Percentiles rank a stretch among this genome's conserved stretches.
These are phyloP conservation scores for Amblyornis subalaris DNA, from an alignment of 2,113 vertebrate species.

Conservation along the genomic window DNA sequence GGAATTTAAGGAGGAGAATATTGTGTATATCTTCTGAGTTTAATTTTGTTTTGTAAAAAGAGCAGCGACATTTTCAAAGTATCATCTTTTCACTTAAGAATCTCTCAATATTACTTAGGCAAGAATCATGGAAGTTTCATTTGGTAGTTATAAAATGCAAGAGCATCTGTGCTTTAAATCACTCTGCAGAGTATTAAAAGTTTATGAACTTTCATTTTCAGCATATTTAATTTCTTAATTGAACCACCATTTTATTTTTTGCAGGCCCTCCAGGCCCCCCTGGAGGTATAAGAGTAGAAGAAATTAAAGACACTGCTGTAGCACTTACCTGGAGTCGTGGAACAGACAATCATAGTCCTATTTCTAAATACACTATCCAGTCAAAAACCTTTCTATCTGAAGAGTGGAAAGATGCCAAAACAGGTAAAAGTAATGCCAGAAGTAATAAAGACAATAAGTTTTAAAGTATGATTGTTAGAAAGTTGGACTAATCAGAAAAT, in stretches of 20 bases:
- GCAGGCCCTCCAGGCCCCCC: constrained; percentile 94
- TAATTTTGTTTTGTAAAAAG: not conserved
- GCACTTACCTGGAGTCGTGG: constrained; percentile 91
- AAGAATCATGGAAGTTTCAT: not conserved
- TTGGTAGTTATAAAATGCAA: not conserved
- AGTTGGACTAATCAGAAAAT: not conserved
- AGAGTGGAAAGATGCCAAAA: constrained; percentile 88
- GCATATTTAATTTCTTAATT: not conserved
- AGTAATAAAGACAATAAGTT: not conserved
- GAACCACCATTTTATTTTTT: not conserved
- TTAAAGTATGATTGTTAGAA: not conserved
- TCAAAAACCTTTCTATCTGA: constrained; percentile 78
- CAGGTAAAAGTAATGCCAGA: constrained; percentile 73
- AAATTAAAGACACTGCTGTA: constrained; percentile 81
- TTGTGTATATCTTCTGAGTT: not conserved
- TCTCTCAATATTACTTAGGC: not conserved
- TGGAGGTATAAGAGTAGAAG: constrained; percentile 84
- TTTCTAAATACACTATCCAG: constrained; percentile 93
- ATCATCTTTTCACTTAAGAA: not conserved
- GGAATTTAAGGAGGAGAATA: not conserved
- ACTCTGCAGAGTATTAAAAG: not conserved
- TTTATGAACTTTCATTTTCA: not conserved
- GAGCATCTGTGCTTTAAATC: not conserved
- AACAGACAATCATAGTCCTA: constrained; percentile 93
- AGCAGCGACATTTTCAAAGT: not conserved